Base-by-base conservation (phyloP, 2,113 vertebrate species). In the Dissostichus mawsoni region DNA sequence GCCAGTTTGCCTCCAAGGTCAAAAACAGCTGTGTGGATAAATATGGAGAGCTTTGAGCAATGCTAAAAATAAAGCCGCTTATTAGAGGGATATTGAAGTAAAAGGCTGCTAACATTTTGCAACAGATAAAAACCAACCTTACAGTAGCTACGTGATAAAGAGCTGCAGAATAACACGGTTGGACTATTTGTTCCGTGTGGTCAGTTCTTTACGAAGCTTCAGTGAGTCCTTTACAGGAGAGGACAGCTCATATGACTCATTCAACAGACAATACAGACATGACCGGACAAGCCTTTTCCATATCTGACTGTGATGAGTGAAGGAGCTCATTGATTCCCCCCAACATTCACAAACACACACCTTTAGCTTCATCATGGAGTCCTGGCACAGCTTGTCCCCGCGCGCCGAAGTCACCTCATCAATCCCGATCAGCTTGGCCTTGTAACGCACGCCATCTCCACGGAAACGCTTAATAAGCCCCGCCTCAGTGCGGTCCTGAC, bases 351-450 rank as follows among this genome's bases (percentile, higher is more conserved):
- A 67, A 66, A 86, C 57, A 69, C 53, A 80, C 72, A 99, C 98
- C 98, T 99, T 99, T 92, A 99, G 97, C 87, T 99, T 98, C 96
- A 99, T 98, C 98, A 99, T 99, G 90, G 98, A 97, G 92, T 99
- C 98, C 91, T 99, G 98, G 95, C 98, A 99, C 96, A 99, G 96
- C 94, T 98, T 99, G 96, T 99, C 98, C 89, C 98, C 98, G 72
- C 98, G 96, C 23, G 98, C 98, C 0, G 98, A 97, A 29, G 96
- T 96, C 90, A 99, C 98, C 87, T 98, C 97, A 83, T 99, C 98
- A 67, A 97, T 97, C 88, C 98, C 98, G 11, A 99, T 99, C 92
- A 99, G 94, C 90, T 99, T 99, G 91, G 98, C 97, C 92, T 98
- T 98, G 95, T 99, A 99, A 57, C 97, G 96, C 82, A 99, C 90